phyloP scores from a whole-genome alignment of 1,140 invertebrate genomes.

The Trichonephila inaurata region DNA sequence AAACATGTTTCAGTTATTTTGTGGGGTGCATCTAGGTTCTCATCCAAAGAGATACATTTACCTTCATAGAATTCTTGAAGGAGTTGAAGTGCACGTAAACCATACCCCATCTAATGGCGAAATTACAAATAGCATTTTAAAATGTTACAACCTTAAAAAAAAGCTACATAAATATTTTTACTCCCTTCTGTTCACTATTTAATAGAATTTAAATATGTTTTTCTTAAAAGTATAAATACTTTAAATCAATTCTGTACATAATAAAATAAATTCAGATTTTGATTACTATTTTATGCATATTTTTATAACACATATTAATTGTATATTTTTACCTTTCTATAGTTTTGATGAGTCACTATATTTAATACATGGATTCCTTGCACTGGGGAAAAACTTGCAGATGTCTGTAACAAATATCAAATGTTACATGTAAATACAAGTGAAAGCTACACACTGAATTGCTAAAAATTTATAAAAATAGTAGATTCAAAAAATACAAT shows the following conservation, averaged over 20 bases:
- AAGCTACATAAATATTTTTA: background rate
- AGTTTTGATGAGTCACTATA: conserved; percentile 99
- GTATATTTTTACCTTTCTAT: conserved; percentile 87
- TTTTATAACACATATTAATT: no score
- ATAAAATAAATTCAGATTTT: no score
- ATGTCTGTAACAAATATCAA: conserved; percentile 83
- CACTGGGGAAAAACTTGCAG: conserved; percentile 94
- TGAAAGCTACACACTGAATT: no score
- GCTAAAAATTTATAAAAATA: no score
- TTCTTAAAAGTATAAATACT: no score
- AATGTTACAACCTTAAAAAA: background rate
- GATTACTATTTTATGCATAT: no score
- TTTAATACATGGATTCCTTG: conserved; percentile 95
- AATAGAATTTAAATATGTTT: no score
- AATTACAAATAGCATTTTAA: background rate
- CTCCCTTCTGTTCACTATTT: background rate
- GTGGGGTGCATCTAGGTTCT: background rate
- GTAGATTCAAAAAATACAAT: no score
- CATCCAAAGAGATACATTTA: conserved; percentile 81
- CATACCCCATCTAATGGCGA: conserved; percentile 93
- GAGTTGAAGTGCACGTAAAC: conserved; percentile 90
- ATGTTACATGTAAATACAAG: no score
- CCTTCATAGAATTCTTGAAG: conserved; percentile 94
- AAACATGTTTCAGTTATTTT: conserved; percentile 57
- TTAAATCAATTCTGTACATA: no score